Conservation (phyloP, 2,113 vertebrate genomes). For the Melospiza melodia region DNA sequence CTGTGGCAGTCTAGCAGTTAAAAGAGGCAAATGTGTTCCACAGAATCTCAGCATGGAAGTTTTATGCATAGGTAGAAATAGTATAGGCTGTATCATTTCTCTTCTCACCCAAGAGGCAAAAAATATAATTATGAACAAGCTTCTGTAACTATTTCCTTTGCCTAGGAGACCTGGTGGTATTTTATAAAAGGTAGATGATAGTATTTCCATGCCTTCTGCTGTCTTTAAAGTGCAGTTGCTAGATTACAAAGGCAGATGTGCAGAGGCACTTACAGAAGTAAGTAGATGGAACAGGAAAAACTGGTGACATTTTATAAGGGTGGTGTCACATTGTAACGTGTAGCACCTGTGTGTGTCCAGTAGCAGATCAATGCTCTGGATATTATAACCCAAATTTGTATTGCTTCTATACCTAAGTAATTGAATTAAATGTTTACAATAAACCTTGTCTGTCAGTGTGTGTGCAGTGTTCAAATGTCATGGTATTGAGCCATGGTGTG, state of each 20-base stretch:
- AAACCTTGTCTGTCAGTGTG: background rate
- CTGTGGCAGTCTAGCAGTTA: background rate
- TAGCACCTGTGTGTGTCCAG: background rate
- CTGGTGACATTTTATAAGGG: background rate
- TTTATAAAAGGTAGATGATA: background rate
- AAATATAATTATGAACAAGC: background rate
- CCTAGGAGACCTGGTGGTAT: background rate
- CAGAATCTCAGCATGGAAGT: background rate
- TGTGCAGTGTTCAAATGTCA: background rate
- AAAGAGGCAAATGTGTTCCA: background rate
- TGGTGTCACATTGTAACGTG: background rate
- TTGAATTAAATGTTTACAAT: background rate
- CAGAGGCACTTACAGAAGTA: background rate
- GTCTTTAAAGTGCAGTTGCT: background rate
- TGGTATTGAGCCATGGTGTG: background rate
- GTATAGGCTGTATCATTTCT: background rate
- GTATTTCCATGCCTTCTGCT: background rate
- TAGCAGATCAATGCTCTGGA: background rate
- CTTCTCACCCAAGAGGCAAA: background rate
- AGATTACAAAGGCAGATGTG: background rate
- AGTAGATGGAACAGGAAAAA: background rate
- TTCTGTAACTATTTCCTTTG: background rate
- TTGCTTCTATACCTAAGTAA: background rate
- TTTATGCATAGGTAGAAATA: background rate
- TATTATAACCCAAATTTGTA: background rate